Base-by-base conservation (phyloP, 2,113 vertebrate genomes). In the Podarcis raffonei region DNA sequence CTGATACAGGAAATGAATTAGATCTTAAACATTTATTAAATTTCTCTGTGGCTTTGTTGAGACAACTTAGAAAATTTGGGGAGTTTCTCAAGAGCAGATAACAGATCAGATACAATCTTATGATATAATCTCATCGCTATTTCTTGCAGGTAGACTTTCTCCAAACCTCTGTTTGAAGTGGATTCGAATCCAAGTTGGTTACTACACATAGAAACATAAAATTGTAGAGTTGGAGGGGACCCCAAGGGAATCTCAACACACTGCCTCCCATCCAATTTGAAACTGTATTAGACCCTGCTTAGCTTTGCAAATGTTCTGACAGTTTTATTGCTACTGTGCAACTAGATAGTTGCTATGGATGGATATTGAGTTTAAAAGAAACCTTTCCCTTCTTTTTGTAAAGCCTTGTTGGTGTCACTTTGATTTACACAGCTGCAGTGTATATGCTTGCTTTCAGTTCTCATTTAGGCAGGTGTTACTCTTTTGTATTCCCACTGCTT, bases 391-490 rank as follows among this genome's bases (percentile, higher is more conserved):
- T 68, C 59, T 32, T 20, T 15, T 22, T 32, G 76, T 57, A 42
- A 88, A 92, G 39, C 30, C 88, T 37, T 78, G 57, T 83, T 91
- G 66, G 62, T 59, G 11, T 84, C 9, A 62, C 6, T 23, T 81
- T 16, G 20, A 78, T 89, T 53, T 87, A 79, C 81, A 75, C 32
- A 88, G 84, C 39, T 82, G 48, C 62, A 42, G 1, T 0, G 12
- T 65, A 2, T 90, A 1, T 83, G 48, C 72, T 93, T 32, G 0
- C 90, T 85, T 87, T 90, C 89, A 86, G 62, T 89, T 93, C 93
- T 91, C 82, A 68, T 94, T 88, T 76, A 69, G 93, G 90, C 92
- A 95, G 93, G 94, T 93, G 91, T 91, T 96, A 94, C 92, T 91
- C 88, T 91, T 91, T 59, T 65, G 3, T 90, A 93, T 85, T 53